A percentile compares a stretch with the other conserved stretches of the same genome.
Evolutionary conservation across 92 coral and sea anemone species (phyloP).

Genomic region (Ricordea florida): DNA sequence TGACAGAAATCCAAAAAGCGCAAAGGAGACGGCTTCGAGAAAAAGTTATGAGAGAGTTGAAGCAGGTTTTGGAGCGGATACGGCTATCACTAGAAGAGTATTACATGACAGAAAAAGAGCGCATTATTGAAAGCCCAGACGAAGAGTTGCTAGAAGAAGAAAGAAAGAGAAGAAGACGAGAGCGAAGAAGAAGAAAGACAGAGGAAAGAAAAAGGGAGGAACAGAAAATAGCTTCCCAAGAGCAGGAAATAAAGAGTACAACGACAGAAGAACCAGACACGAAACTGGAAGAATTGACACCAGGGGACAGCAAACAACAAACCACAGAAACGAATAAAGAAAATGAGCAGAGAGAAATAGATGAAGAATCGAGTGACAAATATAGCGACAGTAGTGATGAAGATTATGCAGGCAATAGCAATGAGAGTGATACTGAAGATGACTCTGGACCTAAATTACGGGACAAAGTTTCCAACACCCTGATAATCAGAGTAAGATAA

Average conservation of each 20-base stretch:
- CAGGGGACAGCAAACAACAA: not conserved
- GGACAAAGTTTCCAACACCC: not conserved
- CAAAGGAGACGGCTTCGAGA: conserved; percentile 70
- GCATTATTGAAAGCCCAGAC: conserved; percentile 36
- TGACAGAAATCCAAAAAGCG: conserved; percentile 65
- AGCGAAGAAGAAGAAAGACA: conserved; percentile 8
- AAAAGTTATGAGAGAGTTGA: conserved; percentile 61
- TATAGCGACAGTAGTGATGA: conserved; percentile 7
- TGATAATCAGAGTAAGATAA: not conserved
- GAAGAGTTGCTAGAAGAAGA: not conserved
- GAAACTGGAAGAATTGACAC: not conserved
- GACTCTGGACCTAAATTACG: not conserved
- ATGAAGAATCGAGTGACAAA: not conserved
- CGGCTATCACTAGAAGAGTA: conserved; percentile 44
- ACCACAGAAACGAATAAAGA: not conserved
- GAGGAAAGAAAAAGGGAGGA: not conserved
- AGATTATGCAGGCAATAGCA: conserved; percentile 14
- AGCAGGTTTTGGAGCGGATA: conserved; percentile 48
- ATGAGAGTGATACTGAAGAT: conserved; percentile 1
- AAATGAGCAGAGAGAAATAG: not conserved
- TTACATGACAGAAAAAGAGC: conserved; percentile 11
- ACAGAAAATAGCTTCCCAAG: not conserved
- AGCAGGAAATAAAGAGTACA: not conserved
- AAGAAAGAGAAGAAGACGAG: conserved; percentile 3
- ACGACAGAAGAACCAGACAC: not conserved